Base-by-base conservation (phyloP, 2,888 invertebrate species). In the Phalangium opilio region DNA sequence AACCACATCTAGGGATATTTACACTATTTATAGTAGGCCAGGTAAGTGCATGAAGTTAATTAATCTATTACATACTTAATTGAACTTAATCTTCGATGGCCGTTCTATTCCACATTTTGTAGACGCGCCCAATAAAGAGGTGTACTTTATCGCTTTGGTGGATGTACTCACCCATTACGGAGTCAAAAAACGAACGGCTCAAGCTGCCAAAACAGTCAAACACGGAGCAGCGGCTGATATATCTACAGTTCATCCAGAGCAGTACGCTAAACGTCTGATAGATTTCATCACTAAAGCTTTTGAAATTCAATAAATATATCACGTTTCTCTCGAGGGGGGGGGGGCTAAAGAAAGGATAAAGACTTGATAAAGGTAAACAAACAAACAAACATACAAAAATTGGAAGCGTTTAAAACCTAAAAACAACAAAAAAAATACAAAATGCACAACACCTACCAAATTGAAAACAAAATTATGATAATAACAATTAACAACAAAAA, bases 141-240 rank as follows among this genome's bases (percentile, higher is more conserved):
- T 98, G 56, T 98, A 98, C 69, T 98, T 96, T 70, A 79, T 98
- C 64, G 96, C 95, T 55, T 77, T 98, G 60, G 95, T 98, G 58
- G 98, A 98, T 70, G 95, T 98, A 33, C 73, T 98, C 51, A 98
- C 98, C 50, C 95, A 96, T 67, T 90, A 89, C 62, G 96, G 96
- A 36, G 89, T 98, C 50, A 93, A 93, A 67, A 98, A 99, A 67
- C 79, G 95, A 72, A 96, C 96, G 53, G 98, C 98, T 36, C 93
- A 95, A 71, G 96, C 96, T 48, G 98, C 96, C 38, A 99, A 98
- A 71, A 93, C 96, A 8, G 91, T 98, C 48, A 98, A 98, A 67
- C 96, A 98, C 67, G 93, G 95, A 58, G 83, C 91, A 61, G 93
- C 91, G 64, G 93, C 93, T 11, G 96, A 98, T 70, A 98, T 99